Percentiles rank a stretch among this genome's conserved stretches.
Conservation (phyloP, 2,797 vertebrate species). For the Etheostoma nigrum region DNA sequence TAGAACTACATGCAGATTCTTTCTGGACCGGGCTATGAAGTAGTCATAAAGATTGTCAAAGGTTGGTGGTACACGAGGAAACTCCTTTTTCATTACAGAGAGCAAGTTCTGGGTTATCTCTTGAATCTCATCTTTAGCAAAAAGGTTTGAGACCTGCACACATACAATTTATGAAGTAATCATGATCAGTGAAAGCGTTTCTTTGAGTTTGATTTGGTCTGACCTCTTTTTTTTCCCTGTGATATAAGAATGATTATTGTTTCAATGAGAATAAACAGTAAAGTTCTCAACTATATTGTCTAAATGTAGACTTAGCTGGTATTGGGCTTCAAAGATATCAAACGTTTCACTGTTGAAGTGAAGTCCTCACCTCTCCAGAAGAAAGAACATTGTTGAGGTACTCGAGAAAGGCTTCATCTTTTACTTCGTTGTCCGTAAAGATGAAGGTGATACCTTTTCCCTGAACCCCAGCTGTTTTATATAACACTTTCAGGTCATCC, state of each 20-base stretch:
- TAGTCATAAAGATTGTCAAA: slow-evolving; percentile 89
- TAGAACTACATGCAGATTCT: slow-evolving; percentile 90
- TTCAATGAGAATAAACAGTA: background rate
- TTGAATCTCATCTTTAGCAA: slow-evolving; percentile 90
- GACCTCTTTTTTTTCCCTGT: background rate
- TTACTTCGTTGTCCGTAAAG: slow-evolving; percentile 93
- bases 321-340: slow-evolving; percentile 2
- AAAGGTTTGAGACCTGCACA: slow-evolving; percentile 90
- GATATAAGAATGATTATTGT: background rate
- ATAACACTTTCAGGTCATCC: slow-evolving; percentile 90
- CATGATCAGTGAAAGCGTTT: background rate
- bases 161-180: slow-evolving; percentile 20
- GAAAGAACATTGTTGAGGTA: slow-evolving; percentile 93
- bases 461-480: slow-evolving; percentile 87
- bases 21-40: slow-evolving; percentile 88
- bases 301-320: background rate
- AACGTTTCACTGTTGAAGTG: background rate
- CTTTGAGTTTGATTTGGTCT: background rate
- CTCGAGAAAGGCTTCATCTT: slow-evolving; percentile 92
- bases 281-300: background rate
- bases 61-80: slow-evolving; percentile 84
- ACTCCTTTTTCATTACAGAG: slow-evolving; percentile 86
- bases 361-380: slow-evolving; percentile 88
- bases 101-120: slow-evolving; percentile 87
- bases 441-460: slow-evolving; percentile 91